Evolutionary conservation across 2,888 invertebrate genomes (phyloP).

Genomic region (Chaitophorus viminalis): DNA sequence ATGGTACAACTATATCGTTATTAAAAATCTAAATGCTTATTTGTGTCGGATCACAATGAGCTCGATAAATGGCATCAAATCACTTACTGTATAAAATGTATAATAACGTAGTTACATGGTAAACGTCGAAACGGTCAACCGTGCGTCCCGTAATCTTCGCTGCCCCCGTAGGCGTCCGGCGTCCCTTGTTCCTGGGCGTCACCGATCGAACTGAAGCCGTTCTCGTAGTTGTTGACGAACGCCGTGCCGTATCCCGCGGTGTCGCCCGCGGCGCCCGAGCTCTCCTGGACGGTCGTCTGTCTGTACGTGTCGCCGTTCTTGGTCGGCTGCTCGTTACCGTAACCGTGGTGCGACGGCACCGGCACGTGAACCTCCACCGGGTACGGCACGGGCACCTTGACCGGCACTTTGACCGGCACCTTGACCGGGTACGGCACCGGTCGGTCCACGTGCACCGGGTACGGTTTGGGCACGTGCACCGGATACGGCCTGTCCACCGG

Average conservation of each 20-base stretch:
- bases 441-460: slow-evolving; percentile 81
- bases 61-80: slow-evolving; percentile 55
- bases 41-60: background rate
- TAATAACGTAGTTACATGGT: too few relatives aligned
- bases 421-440: slow-evolving; percentile 80
- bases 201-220: slow-evolving; percentile 66
- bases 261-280: background rate
- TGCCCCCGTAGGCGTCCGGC: slow-evolving; percentile 65
- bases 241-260: background rate
- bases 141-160: slow-evolving; percentile 63
- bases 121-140: slow-evolving; percentile 61
- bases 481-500: slow-evolving; percentile 70
- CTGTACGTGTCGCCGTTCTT: background rate
- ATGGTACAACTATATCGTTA: background rate
- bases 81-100: slow-evolving; percentile 48
- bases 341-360: slow-evolving; percentile 67
- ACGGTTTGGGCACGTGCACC: slow-evolving; percentile 81
- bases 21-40: slow-evolving; percentile 12
- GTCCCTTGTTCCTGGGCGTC: slow-evolving; percentile 65
- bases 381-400: slow-evolving; percentile 77
- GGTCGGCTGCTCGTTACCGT: background rate
- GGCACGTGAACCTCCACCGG: slow-evolving; percentile 75
- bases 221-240: slow-evolving; percentile 63
- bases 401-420: slow-evolving; percentile 78
- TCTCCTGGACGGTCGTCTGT: background rate